Conservation (phyloP, 2,797 vertebrate genomes). For the Rhinophrynus dorsalis region DNA sequence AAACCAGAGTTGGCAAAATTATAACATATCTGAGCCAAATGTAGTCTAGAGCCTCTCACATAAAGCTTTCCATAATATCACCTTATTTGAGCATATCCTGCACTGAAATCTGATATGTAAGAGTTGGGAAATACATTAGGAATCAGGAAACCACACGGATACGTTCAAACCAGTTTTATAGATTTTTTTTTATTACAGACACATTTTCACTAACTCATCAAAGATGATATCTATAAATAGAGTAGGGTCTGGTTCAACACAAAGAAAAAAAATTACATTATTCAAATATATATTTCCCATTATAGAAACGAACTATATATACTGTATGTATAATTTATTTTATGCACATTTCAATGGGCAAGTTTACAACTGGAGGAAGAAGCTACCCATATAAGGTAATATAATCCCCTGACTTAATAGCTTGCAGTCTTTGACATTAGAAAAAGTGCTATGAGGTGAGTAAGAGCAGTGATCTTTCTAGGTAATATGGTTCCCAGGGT, state of each 20-base stretch:
- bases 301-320: too few relatives aligned
- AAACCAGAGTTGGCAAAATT: slow-evolving; percentile 16
- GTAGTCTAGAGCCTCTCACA: slow-evolving; percentile 11
- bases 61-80: slow-evolving; percentile 30
- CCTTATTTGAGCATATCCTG: slow-evolving; percentile 42
- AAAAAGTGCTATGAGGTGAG: too few relatives aligned
- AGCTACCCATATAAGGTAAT: too few relatives aligned
- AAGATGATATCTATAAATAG: slow-evolving; percentile 26
- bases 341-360: too few relatives aligned
- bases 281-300: too few relatives aligned
- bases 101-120: slow-evolving; percentile 18
- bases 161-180: slow-evolving; percentile 23
- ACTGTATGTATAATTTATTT: too few relatives aligned
- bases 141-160: background rate
- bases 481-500: too few relatives aligned
- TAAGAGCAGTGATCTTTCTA: too few relatives aligned
- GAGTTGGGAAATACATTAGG: slow-evolving; percentile 10
- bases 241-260: background rate
- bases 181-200: slow-evolving; percentile 3
- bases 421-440: too few relatives aligned
- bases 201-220: slow-evolving; percentile 16
- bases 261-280: too few relatives aligned
- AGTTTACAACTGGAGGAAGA: too few relatives aligned
- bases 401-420: too few relatives aligned
- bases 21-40: slow-evolving; percentile 15